Evolutionary conservation across 2,797 vertebrate species (phyloP).

Genomic region (Distichodus sexfasciatus): DNA sequence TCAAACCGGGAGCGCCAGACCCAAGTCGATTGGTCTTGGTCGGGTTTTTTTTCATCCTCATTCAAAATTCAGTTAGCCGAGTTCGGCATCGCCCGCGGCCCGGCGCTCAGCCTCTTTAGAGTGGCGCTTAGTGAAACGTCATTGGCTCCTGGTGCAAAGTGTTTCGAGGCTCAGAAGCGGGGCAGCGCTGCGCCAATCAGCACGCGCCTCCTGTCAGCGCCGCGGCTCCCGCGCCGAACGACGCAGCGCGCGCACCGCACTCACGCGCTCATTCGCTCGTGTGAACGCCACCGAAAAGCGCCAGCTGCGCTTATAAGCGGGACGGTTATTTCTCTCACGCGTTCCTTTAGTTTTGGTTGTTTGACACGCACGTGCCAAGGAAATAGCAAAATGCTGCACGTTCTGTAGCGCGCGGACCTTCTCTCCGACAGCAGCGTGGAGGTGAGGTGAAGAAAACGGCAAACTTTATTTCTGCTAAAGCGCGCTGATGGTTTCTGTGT

Average conservation of each 20-base stretch:
- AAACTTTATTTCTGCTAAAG: constrained; percentile 6
- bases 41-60: too few species aligned
- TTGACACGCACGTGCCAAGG: not conserved
- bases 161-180: constrained; percentile 62
- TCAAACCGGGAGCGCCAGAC: too few species aligned
- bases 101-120: too few species aligned
- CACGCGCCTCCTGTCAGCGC: too few species aligned
- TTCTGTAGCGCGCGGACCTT: constrained; percentile 44
- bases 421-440: constrained; percentile 54
- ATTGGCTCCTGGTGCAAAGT: constrained; percentile 68
- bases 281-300: constrained; percentile 37
- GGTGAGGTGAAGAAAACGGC: constrained; percentile 43
- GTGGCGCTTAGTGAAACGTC: constrained; percentile 71
- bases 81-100: too few species aligned
- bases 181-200: constrained; percentile 71
- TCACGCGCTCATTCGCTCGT: constrained; percentile 61
- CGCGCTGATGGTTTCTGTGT: not conserved
- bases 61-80: too few species aligned
- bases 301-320: not conserved
- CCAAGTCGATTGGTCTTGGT: too few species aligned
- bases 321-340: not conserved
- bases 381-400: constrained; percentile 46
- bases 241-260: too few species aligned
- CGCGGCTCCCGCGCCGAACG: too few species aligned
- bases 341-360: not conserved